Percentiles rank a stretch among this genome's conserved stretches.
Evolutionary conservation across 92 coral and sea anemone genomes (phyloP).

Genomic region (Heteractis magnifica): DNA sequence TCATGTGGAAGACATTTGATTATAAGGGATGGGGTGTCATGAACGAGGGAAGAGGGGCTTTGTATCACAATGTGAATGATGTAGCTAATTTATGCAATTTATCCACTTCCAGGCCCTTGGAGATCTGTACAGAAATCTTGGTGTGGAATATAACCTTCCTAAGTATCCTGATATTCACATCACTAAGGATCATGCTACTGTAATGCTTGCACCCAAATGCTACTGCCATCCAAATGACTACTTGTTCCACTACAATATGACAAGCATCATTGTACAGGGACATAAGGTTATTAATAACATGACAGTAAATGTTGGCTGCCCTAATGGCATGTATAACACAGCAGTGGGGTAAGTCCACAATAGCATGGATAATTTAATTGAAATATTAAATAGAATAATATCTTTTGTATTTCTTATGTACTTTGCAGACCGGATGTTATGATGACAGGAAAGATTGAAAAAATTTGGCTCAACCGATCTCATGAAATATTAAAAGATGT

Average conservation of each 20-base stretch:
- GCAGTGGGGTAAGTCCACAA: conserved; percentile 75
- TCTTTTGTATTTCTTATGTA: background rate
- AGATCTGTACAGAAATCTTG: conserved; percentile 65
- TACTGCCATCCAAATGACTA: conserved; percentile 89
- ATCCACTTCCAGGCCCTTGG: conserved; percentile 68
- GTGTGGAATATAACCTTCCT: conserved; percentile 69
- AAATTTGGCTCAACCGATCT: conserved; percentile 66
- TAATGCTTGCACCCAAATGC: conserved; percentile 85
- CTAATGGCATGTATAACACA: conserved; percentile 58
- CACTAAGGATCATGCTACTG: conserved; percentile 67
- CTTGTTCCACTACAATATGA: conserved; percentile 73
- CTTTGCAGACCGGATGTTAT: conserved; percentile 85
- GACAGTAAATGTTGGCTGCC: conserved; percentile 68
- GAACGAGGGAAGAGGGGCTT: conserved; percentile 37
- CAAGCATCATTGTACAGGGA: conserved; percentile 71
- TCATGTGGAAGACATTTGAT: too few species aligned
- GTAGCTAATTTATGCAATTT: background rate
- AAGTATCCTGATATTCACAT: conserved; percentile 79
- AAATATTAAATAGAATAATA: background rate
- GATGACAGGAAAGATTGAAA: conserved; percentile 88
- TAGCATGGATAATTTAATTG: background rate
- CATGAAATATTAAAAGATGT: conserved; percentile 84
- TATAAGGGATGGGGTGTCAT: too few species aligned
- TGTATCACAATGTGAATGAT: background rate
- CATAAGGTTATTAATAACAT: conserved; percentile 77